Conservation (phyloP, 2,113 vertebrate species). For the Cephalophus harveyi region DNA sequence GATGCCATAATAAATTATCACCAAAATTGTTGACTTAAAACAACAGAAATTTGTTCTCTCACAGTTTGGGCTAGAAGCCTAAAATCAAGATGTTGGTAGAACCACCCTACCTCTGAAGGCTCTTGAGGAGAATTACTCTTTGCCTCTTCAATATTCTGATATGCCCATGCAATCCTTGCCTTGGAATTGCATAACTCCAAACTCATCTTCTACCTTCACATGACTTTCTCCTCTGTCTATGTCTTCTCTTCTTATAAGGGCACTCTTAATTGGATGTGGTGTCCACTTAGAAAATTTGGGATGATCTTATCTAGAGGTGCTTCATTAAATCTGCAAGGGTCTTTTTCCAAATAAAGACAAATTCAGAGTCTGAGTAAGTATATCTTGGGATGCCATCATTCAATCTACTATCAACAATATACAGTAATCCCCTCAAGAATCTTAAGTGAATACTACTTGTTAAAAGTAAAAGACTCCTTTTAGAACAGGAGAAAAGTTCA, state of each 20-base stretch:
- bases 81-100: background rate
- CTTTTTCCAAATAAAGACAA: background rate
- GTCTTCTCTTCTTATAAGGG: background rate
- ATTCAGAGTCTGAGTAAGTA: background rate
- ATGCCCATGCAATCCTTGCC: background rate
- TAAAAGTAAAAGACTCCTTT: background rate
- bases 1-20: background rate
- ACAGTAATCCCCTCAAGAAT: background rate
- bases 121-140: background rate
- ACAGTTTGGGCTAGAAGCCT: background rate
- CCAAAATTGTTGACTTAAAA: background rate
- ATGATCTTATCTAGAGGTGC: background rate
- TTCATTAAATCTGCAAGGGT: background rate
- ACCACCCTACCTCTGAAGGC: background rate
- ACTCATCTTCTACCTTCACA: background rate
- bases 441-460: background rate
- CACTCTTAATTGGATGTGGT: background rate
- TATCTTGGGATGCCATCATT: background rate
- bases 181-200: background rate
- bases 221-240: background rate
- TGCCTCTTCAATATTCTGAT: background rate
- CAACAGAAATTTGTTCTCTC: background rate
- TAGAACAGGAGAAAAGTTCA: background rate
- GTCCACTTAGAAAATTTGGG: background rate
- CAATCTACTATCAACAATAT: background rate